A percentile compares a stretch with the other conserved stretches of the same genome.
Evolutionary conservation across 2,888 invertebrate genomes (phyloP).

Genomic region (Acrocyrtus sp.): DNA sequence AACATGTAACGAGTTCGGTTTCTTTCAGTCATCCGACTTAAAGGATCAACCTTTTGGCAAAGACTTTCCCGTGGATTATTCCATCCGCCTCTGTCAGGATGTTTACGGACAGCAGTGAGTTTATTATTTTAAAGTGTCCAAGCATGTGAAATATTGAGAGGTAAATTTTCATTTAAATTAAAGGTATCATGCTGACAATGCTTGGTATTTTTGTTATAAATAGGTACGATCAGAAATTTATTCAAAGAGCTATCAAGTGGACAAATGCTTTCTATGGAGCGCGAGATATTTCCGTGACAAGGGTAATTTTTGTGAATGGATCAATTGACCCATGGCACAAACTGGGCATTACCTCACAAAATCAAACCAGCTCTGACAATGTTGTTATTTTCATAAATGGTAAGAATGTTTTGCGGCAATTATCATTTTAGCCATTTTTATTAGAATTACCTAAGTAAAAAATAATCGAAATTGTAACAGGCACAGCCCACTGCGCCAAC

Average conservation of each 20-base stretch:
- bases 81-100: constrained; percentile 82
- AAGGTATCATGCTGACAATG: too few relatives aligned
- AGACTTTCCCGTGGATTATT: constrained; percentile 80
- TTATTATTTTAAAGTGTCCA: too few relatives aligned
- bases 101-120: constrained; percentile 74
- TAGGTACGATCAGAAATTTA: constrained; percentile 65
- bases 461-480: constrained; percentile 71
- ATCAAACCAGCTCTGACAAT: constrained; percentile 65
- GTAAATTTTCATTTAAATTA: too few relatives aligned
- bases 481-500: constrained; percentile 94
- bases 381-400: constrained; percentile 67
- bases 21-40: constrained; percentile 85
- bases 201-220: too few relatives aligned
- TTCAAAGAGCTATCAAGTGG: constrained; percentile 65
- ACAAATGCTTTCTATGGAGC: constrained; percentile 69
- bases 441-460: too few relatives aligned
- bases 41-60: constrained; percentile 76
- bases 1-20: constrained; percentile 96
- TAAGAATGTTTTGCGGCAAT: constrained; percentile 46
- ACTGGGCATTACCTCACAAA: constrained; percentile 66
- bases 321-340: constrained; percentile 70
- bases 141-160: too few relatives aligned
- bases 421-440: constrained; percentile 8
- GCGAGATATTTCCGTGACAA: constrained; percentile 65
- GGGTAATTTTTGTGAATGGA: constrained; percentile 68